Percentiles rank a stretch among this genome's conserved stretches.
Conservation (phyloP, 1,140 invertebrate genomes). For the Drosophila mayri region DNA sequence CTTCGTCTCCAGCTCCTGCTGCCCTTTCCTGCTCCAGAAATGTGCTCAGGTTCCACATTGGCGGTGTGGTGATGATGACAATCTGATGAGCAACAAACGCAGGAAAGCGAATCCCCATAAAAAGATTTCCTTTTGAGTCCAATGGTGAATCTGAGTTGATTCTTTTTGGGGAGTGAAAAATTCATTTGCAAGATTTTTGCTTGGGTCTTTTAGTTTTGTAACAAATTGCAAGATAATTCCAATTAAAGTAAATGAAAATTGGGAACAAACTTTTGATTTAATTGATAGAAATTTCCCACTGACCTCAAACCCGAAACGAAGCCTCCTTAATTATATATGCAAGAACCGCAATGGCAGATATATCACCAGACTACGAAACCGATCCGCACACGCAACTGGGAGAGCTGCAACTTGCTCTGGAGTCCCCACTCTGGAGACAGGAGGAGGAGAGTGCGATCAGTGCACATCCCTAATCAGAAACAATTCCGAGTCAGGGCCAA, state of each 20-base stretch:
- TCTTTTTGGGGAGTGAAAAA: too few relatives aligned
- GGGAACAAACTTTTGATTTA: not conserved
- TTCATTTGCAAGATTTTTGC: not conserved
- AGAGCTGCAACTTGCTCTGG: not conserved
- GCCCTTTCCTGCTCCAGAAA: not conserved
- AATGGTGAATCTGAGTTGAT: conserved; percentile 18
- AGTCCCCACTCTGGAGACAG: not conserved
- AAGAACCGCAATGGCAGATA: conserved; percentile 70
- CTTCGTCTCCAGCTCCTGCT: not conserved
- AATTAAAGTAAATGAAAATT: too few relatives aligned
- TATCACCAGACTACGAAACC: conserved; percentile 62
- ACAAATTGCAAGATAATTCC: too few relatives aligned
- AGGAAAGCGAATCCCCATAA: conserved; percentile 7
- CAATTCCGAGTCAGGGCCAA: conserved; percentile 51
- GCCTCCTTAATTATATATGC: conserved; percentile 78
- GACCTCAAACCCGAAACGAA: conserved; percentile 16
- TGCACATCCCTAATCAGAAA: conserved; percentile 67
- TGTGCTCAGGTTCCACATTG: conserved; percentile 26
- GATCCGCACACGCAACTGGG: conserved; percentile 43
- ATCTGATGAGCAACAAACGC: conserved; percentile 55
- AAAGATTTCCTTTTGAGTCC: conserved; percentile 4
- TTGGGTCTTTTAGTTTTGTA: too few relatives aligned
- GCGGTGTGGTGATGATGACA: conserved; percentile 65
- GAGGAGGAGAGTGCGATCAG: conserved; percentile 14
- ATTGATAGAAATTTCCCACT: conserved; percentile 38